Evolutionary conservation across 2,888 invertebrate species (phyloP).

Genomic region (Brenthis ino): DNA sequence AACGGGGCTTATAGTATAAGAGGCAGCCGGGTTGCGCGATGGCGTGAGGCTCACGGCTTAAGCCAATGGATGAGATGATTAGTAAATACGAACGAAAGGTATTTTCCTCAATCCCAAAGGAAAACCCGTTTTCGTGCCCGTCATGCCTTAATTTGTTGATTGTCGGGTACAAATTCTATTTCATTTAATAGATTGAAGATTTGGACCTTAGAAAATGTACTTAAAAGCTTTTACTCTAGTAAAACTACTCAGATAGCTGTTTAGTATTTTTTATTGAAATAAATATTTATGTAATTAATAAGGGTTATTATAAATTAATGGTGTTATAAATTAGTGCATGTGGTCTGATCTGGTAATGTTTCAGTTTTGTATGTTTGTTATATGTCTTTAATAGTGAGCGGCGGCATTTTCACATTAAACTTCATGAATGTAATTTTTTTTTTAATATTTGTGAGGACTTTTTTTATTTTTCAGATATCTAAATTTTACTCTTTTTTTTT

Average conservation of each 20-base stretch:
- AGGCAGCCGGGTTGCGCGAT: not conserved
- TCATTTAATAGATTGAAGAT: not conserved
- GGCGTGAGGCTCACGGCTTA: slow-evolving; percentile 10
- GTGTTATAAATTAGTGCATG: too few relatives aligned
- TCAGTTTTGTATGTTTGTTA: too few relatives aligned
- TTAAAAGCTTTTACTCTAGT: not conserved
- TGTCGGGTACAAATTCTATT: slow-evolving; percentile 9
- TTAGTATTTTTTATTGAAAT: too few relatives aligned
- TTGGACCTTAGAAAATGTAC: not conserved
- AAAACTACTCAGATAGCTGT: not conserved
- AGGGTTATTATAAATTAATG: too few relatives aligned
- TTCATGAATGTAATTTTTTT: too few relatives aligned
- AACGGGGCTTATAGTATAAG: slow-evolving; percentile 6
- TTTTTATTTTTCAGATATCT: too few relatives aligned
- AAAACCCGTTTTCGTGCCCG: slow-evolving; percentile 12
- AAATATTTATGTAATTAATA: too few relatives aligned
- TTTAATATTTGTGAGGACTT: too few relatives aligned
- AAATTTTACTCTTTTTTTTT: too few relatives aligned
- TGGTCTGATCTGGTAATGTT: too few relatives aligned
- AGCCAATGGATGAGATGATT: slow-evolving; percentile 16
- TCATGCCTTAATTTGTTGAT: slow-evolving; percentile 13
- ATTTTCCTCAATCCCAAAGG: slow-evolving; percentile 15
- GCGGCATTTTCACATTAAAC: too few relatives aligned
- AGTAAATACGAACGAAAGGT: slow-evolving; percentile 12
- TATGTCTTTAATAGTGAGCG: too few relatives aligned